Percentiles rank a stretch among this genome's conserved stretches.
phyloP scores from a whole-genome alignment of 2,797 vertebrate species.

The Bradypodion pumilum region DNA sequence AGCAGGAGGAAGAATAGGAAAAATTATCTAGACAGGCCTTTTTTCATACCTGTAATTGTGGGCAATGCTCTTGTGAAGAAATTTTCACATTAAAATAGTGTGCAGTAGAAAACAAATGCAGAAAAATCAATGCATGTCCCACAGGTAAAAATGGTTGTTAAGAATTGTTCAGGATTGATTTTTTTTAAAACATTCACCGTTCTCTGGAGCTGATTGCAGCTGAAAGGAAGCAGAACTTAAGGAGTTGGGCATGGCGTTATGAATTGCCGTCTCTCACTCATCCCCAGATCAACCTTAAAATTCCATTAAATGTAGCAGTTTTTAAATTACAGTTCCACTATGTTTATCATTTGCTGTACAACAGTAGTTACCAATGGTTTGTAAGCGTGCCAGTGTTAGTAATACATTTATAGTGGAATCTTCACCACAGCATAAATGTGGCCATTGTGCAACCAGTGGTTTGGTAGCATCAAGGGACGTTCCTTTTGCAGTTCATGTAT shows the following conservation, averaged over 20 bases:
- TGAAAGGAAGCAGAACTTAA: not conserved
- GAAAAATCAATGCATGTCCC: constrained; percentile 26
- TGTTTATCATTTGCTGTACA: constrained; percentile 32
- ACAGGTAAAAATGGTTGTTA: constrained; percentile 26
- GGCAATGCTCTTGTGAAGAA: constrained; percentile 3
- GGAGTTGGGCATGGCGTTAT: not conserved
- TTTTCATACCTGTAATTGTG: constrained; percentile 20
- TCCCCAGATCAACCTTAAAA: not conserved
- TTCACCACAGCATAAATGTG: not conserved
- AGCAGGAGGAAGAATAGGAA: not conserved
- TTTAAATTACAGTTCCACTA: not conserved
- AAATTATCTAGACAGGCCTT: constrained; percentile 15
- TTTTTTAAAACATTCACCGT: constrained; percentile 8
- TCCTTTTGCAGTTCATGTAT: not conserved
- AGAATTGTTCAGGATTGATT: constrained; percentile 19
- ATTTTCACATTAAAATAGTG: constrained; percentile 27
- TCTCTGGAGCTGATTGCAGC: not conserved
- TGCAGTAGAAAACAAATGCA: constrained; percentile 11
- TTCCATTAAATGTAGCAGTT: not conserved
- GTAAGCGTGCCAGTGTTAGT: not conserved
- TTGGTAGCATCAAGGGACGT: not conserved
- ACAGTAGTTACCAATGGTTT: constrained; percentile 18
- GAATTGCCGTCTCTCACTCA: not conserved
- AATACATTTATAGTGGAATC: not conserved
- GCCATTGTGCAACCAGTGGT: not conserved